Percentiles rank a stretch among this genome's conserved stretches.
phyloP scores from a whole-genome alignment of 1,140 invertebrate genomes.

The Meloidogyne hapla region DNA sequence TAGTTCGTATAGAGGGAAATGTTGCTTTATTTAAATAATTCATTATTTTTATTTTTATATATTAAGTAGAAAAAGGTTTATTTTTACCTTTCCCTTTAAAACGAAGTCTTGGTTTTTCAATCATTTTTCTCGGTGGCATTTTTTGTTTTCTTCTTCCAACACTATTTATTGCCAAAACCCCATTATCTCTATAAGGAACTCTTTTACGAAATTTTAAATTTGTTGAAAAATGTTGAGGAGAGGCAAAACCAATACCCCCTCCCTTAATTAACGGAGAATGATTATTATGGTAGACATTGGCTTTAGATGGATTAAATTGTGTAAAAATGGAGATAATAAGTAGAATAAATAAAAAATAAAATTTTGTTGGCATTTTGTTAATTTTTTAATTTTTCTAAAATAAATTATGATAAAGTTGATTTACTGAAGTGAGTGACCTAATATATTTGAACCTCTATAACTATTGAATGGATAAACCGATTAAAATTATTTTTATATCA shows the following conservation, averaged over 20 bases:
- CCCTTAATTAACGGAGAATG: background rate
- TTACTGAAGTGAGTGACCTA: no score
- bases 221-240: background rate
- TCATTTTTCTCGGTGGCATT: constrained; percentile 33
- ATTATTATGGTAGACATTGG: constrained; percentile 3
- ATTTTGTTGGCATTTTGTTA: background rate
- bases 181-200: constrained; percentile 26
- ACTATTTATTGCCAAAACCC: constrained; percentile 21
- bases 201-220: constrained; percentile 30
- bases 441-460: no score
- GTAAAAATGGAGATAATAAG: background rate
- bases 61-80: no score
- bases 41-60: no score
- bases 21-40: no score
- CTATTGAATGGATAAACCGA: background rate
- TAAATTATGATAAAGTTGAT: background rate
- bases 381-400: background rate
- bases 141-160: constrained; percentile 15
- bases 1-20: no score
- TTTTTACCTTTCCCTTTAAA: constrained; percentile 24
- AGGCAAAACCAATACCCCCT: background rate
- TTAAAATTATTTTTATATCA: background rate
- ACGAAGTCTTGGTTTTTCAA: constrained; percentile 33
- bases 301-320: background rate
- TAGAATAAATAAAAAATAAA: background rate